phyloP scores from a whole-genome alignment of 1,140 invertebrate species.

The Drosophila pseudoobscura region DNA sequence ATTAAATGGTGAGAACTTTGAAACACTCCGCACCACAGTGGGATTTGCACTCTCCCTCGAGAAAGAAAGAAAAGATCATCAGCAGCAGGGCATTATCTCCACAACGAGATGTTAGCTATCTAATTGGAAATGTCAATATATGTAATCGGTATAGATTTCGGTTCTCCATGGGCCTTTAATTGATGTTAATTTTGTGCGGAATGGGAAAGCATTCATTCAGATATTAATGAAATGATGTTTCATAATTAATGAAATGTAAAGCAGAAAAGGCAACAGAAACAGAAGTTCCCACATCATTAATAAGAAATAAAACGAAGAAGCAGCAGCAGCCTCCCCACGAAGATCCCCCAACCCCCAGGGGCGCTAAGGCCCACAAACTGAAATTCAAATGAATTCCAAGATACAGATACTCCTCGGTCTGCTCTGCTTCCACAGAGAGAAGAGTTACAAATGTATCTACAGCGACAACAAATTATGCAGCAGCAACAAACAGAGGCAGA shows the following conservation, averaged over 20 bases:
- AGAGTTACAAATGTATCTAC: slow-evolving; percentile 79
- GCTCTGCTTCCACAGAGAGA: too few relatives aligned
- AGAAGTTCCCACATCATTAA: slow-evolving; percentile 81
- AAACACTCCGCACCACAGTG: slow-evolving; percentile 1
- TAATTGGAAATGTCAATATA: slow-evolving; percentile 67
- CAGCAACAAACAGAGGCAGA: slow-evolving; percentile 46
- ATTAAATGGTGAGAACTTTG: slow-evolving; percentile 68
- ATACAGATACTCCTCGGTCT: slow-evolving; percentile 26
- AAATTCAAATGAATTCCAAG: slow-evolving; percentile 74
- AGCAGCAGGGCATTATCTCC: slow-evolving; percentile 33
- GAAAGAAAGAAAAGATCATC: slow-evolving; percentile 20
- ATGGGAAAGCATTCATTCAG: slow-evolving; percentile 25
- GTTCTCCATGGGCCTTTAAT: slow-evolving; percentile 22
- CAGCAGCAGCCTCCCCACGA: slow-evolving; percentile 56
- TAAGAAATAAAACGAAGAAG: slow-evolving; percentile 39
- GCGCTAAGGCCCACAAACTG: slow-evolving; percentile 25
- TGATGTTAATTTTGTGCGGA: slow-evolving; percentile 25
- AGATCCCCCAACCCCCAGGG: slow-evolving; percentile 5
- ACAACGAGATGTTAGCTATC: slow-evolving; percentile 47
- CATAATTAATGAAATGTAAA: slow-evolving; percentile 76
- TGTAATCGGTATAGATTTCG: slow-evolving; percentile 29
- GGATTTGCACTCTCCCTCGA: slow-evolving; percentile 45
- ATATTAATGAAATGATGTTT: slow-evolving; percentile 76
- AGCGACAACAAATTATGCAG: slow-evolving; percentile 79
- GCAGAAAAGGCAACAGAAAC: slow-evolving; percentile 48